These are phyloP conservation scores for Bellardia pandia DNA, from an alignment of 2,888 invertebrate species.

Conservation along the genomic window DNA sequence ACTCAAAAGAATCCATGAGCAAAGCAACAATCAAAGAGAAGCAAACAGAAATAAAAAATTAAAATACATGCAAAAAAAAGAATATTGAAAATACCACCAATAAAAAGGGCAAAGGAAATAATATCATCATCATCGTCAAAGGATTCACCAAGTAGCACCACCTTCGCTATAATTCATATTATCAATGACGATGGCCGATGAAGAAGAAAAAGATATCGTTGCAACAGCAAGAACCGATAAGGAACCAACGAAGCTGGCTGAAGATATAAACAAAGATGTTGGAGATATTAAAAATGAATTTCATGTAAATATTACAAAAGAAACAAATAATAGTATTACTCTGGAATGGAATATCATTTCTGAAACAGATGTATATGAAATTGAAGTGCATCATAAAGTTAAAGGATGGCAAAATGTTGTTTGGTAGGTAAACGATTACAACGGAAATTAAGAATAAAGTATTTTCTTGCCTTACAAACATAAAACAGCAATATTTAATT, in stretches of 20 bases:
- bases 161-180: slow-evolving; percentile 14
- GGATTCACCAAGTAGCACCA: neutral
- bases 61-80: slow-evolving; percentile 19
- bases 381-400: slow-evolving; percentile 80
- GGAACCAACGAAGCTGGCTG: slow-evolving; percentile 36
- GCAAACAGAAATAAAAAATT: neutral
- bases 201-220: slow-evolving; percentile 12
- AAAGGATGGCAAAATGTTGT: slow-evolving; percentile 80
- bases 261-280: slow-evolving; percentile 27
- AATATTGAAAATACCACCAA: slow-evolving; percentile 21
- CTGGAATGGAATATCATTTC: slow-evolving; percentile 79
- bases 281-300: slow-evolving; percentile 75
- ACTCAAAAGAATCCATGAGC: slow-evolving; percentile 45
- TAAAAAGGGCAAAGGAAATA: slow-evolving; percentile 1
- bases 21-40: slow-evolving; percentile 23
- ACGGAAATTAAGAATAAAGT: neutral
- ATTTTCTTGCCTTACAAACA: neutral
- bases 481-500: neutral
- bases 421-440: slow-evolving; percentile 76
- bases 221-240: slow-evolving; percentile 33
- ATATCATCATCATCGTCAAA: slow-evolving; percentile 30
- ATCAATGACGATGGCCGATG: slow-evolving; percentile 43
- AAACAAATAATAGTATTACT: slow-evolving; percentile 79
- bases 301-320: slow-evolving; percentile 77
- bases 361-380: slow-evolving; percentile 80